These are phyloP conservation scores for Odontamblyopus rebecca DNA, from an alignment of 2,797 vertebrate species.

Conservation along the genomic window DNA sequence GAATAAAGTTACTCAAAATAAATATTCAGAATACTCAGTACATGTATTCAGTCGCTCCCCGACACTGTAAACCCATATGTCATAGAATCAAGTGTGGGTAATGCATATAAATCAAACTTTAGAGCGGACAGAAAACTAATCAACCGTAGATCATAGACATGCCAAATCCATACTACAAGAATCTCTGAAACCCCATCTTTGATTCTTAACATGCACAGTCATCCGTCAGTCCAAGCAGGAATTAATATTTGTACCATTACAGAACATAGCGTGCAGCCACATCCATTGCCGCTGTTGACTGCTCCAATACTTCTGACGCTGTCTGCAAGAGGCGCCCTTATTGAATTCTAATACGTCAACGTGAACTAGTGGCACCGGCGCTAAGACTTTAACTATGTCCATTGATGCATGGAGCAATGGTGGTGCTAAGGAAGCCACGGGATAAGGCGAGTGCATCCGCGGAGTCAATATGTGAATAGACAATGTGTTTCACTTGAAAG, in stretches of 20 bases:
- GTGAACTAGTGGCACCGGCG: constrained; percentile 27
- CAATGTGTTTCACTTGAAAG: constrained; percentile 23
- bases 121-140: background rate
- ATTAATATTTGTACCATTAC: constrained; percentile 19
- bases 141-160: background rate
- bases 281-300: constrained; percentile 12
- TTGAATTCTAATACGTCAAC: constrained; percentile 40
- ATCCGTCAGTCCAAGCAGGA: constrained; percentile 12
- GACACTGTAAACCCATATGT: background rate
- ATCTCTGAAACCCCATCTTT: background rate
- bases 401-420: constrained; percentile 24
- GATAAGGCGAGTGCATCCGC: background rate
- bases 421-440: constrained; percentile 3
- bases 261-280: constrained; percentile 15
- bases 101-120: background rate
- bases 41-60: too few relatives aligned
- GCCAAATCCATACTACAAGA: background rate
- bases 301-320: constrained; percentile 18
- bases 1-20: too few relatives aligned
- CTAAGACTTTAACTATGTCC: constrained; percentile 23
- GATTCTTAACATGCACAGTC: constrained; percentile 7
- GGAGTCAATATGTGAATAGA: constrained; percentile 32
- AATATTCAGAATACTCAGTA: too few relatives aligned
- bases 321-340: constrained; percentile 28
- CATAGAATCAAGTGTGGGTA: background rate